These are phyloP conservation scores for Propsilocerus akamusi DNA, from an alignment of 1,140 invertebrate genomes.

Conservation along the genomic window DNA sequence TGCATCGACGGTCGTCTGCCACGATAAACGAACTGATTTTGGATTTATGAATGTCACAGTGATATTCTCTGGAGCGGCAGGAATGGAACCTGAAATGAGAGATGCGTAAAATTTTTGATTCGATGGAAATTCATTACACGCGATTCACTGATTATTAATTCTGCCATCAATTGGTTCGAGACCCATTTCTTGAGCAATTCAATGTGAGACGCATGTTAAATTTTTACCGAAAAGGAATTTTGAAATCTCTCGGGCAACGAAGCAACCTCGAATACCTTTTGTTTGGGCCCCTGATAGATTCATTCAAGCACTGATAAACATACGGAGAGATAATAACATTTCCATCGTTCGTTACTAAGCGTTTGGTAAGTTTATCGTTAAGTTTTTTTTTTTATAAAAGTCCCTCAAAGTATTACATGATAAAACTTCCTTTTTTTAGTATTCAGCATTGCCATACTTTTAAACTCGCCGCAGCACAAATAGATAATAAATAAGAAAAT, in stretches of 20 bases:
- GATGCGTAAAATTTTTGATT: constrained; percentile 7
- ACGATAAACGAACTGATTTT: constrained; percentile 60
- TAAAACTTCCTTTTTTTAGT: too few relatives aligned
- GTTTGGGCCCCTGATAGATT: too few relatives aligned
- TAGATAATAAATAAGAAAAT: too few relatives aligned
- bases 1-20: constrained; percentile 53
- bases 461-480: too few relatives aligned
- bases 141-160: not conserved
- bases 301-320: too few relatives aligned
- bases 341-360: too few relatives aligned
- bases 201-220: too few relatives aligned
- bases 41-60: constrained; percentile 68
- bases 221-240: not conserved
- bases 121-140: not conserved
- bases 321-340: too few relatives aligned
- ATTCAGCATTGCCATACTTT: too few relatives aligned
- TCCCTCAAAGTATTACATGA: too few relatives aligned
- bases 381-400: too few relatives aligned
- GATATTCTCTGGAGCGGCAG: constrained; percentile 62
- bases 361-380: too few relatives aligned
- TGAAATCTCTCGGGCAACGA: not conserved
- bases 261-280: not conserved
- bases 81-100: constrained; percentile 47
- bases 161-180: not conserved
- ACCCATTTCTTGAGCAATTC: not conserved